Evolutionary conservation across 2,888 invertebrate species (phyloP), one percentile per base, ranked within the genome.

Genomic region (Dyspetes luteomarginatus): DNA sequence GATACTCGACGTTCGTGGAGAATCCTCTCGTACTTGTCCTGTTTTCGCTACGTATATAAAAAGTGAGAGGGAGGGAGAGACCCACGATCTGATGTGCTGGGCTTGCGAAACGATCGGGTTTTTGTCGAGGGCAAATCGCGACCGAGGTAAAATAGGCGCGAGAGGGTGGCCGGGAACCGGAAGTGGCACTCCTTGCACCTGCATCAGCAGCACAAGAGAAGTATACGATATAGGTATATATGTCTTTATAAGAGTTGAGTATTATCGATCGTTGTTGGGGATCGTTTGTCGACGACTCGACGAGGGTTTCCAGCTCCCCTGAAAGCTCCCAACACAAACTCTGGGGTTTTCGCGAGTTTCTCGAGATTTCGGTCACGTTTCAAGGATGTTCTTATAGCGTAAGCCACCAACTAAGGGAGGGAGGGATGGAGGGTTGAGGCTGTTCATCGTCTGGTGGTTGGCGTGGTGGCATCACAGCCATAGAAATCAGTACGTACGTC

Each of bases 351-450:
- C 60, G 30, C 74, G 36, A 41, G 24, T 71, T 45, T 71, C 64
- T 79, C 41, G 30, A 30, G 78, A 78, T 73, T 78, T 73, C 48
- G 55, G 67, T 78, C 78, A 78, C 78, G 78, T 78, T 68, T 68
- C 68, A 45, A 60, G 73, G 73, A 78, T 78, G 62, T 68, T 78
- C 67, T 67, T 67, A 60, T 73, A 69, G 4, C 28, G 4, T 41
- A 65, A 56, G 64, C 17, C n/a, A 17, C n/a, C 12, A 45, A 45
- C 45, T n/a, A n/a, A n/a, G n/a, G n/a, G n/a, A n/a, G n/a, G n/a
- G n/a, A n/a, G n/a, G n/a, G n/a, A n/a, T n/a, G n/a, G n/a, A n/a
- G n/a, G n/a, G n/a, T 68, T 60, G 45, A 24, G 24, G 28, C 12
- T 24, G 4, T 12, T 19, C n/a, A 28, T 55, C 43, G 22, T 50